Conservation (phyloP, 23 tunicate species). For the Phallusia fumigata region DNA sequence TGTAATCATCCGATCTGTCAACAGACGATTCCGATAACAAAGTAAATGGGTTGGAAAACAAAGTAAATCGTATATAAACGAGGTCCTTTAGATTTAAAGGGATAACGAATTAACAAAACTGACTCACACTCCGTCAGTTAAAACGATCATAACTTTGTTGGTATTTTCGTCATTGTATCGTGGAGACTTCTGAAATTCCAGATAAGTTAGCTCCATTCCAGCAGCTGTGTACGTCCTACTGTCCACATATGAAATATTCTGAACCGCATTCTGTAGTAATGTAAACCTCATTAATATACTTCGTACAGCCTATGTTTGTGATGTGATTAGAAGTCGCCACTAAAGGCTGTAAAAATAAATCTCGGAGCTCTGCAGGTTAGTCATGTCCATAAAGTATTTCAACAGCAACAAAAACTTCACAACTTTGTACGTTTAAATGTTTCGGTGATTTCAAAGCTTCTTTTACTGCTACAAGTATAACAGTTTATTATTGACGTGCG, state of each 20-base stretch:
- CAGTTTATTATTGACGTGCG: too few relatives aligned
- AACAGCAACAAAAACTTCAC: too few relatives aligned
- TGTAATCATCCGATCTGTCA: background rate
- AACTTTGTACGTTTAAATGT: too few relatives aligned
- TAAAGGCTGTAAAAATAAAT: too few relatives aligned
- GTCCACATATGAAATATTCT: slow-evolving; percentile 26
- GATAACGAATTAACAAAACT: background rate
- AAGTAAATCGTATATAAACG: too few relatives aligned
- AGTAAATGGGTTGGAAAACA: background rate
- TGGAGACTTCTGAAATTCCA: slow-evolving; percentile 45
- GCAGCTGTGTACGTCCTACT: slow-evolving; percentile 65
- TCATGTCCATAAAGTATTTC: too few relatives aligned
- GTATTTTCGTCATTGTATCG: slow-evolving; percentile 44
- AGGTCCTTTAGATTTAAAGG: too few relatives aligned
- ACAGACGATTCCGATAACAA: background rate
- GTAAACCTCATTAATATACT: background rate
- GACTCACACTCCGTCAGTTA: slow-evolving; percentile 71
- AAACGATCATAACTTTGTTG: slow-evolving; percentile 48
- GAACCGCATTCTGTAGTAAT: slow-evolving; percentile 45
- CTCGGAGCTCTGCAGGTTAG: too few relatives aligned
- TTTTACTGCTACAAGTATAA: too few relatives aligned
- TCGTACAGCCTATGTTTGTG: too few relatives aligned
- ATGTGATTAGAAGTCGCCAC: too few relatives aligned
- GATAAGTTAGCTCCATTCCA: slow-evolving; percentile 43
- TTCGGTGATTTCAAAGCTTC: too few relatives aligned